phyloP scores from a whole-genome alignment of 2,113 vertebrate genomes.

The Synodontis membranacea region DNA sequence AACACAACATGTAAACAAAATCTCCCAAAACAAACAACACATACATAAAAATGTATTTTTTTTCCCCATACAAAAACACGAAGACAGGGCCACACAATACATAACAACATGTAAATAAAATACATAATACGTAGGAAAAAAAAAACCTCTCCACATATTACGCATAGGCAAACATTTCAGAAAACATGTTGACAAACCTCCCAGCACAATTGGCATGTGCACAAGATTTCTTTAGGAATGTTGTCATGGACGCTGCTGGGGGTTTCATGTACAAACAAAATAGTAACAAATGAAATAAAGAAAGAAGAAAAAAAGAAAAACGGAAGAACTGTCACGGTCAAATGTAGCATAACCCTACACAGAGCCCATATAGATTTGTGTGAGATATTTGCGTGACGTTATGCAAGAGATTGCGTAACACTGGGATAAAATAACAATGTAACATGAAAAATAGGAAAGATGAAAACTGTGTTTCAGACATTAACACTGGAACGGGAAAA shows the following conservation, averaged over 20 bases:
- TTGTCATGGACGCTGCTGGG: not conserved
- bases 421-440: not conserved
- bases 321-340: not conserved
- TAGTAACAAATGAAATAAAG: not conserved
- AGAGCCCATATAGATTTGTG: not conserved
- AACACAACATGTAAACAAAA: not conserved
- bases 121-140: not conserved
- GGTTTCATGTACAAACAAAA: not conserved
- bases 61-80: too few relatives aligned
- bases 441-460: not conserved
- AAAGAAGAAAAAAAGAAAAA: not conserved
- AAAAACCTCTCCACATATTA: not conserved
- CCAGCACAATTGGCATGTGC: not conserved
- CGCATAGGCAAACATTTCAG: too few relatives aligned
- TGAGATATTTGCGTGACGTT: not conserved
- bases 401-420: too few relatives aligned
- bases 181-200: not conserved
- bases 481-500: not conserved
- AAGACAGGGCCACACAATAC: not conserved
- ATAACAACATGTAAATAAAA: not conserved
- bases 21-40: not conserved
- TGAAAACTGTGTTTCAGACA: not conserved
- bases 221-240: not conserved
- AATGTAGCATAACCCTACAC: conserved; percentile 1
- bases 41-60: too few relatives aligned